Conservation (phyloP, 2,888 invertebrate genomes). For the Tenthredo livida region DNA sequence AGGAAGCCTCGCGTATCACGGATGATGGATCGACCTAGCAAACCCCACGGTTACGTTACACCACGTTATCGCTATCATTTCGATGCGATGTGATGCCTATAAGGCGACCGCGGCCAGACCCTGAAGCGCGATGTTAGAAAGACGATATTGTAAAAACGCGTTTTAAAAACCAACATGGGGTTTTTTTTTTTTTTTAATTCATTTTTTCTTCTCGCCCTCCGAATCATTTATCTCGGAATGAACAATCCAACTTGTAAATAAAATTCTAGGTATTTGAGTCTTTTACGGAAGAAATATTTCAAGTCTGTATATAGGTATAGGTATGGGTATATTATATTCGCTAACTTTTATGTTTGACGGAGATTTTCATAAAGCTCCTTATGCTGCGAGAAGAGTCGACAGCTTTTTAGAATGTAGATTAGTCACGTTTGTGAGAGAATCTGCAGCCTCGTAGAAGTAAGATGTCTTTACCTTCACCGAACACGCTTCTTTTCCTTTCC, state of each 20-base stretch:
- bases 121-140: neutral
- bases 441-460: neutral
- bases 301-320: no score
- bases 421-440: neutral
- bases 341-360: neutral
- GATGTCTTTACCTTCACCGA: neutral
- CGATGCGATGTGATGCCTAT: conserved; percentile 4
- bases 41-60: conserved; percentile 11
- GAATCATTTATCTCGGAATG: no score
- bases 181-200: neutral
- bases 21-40: conserved; percentile 54
- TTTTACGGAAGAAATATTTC: neutral
- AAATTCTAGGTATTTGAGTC: neutral
- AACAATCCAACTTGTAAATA: no score
- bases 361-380: neutral
- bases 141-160: neutral
- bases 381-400: neutral
- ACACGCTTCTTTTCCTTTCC: neutral
- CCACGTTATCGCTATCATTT: conserved; percentile 37
- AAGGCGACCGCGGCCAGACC: neutral
- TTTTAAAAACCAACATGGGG: neutral
- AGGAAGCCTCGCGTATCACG: conserved; percentile 43
- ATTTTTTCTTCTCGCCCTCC: neutral
- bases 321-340: no score
- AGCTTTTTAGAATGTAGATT: neutral